phyloP scores from a whole-genome alignment of 2,113 vertebrate genomes.

The Turdus rufiventris region DNA sequence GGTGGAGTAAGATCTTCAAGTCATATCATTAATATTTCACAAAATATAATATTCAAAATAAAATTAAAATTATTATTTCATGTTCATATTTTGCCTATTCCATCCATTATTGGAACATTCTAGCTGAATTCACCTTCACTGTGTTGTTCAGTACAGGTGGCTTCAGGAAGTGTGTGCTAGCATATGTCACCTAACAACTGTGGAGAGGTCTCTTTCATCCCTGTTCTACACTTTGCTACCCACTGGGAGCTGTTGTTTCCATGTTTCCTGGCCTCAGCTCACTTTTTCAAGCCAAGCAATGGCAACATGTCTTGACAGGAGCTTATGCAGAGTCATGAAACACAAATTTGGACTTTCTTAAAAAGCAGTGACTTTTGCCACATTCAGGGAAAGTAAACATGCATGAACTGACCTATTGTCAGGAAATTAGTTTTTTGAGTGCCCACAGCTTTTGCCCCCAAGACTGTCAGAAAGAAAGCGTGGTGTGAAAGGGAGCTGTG shows the following conservation, averaged over 20 bases:
- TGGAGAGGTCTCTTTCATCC: neutral
- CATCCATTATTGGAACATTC: neutral
- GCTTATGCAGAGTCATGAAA: neutral
- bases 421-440: neutral
- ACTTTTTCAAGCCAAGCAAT: neutral
- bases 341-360: neutral
- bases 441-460: neutral
- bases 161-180: neutral
- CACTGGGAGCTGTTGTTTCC: neutral
- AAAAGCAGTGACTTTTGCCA: neutral
- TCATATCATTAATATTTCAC: neutral
- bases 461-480: neutral
- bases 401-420: neutral
- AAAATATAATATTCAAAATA: neutral
- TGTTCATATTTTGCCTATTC: neutral
- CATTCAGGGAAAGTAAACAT: neutral
- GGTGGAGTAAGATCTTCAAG: neutral
- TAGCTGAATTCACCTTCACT: neutral
- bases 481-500: neutral
- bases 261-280: neutral
- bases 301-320: neutral
- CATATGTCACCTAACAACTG: neutral
- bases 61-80: neutral
- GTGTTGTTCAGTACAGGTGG: fast-evolving
- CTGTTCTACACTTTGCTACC: neutral